Conservation (phyloP, 2,113 vertebrate species). For the Phyllostomus hastatus region DNA sequence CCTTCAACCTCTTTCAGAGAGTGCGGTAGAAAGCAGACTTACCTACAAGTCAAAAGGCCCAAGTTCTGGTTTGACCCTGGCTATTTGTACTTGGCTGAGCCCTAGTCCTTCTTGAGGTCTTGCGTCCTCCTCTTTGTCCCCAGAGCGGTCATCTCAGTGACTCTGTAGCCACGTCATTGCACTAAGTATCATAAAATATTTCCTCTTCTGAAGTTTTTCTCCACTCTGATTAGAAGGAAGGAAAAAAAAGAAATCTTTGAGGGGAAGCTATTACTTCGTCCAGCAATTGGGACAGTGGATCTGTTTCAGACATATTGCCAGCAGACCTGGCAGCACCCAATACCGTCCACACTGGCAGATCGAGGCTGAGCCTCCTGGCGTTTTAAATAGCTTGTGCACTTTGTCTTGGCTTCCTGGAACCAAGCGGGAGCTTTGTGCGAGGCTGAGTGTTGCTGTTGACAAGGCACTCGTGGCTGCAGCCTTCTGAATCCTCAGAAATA, state of each 20-base stretch:
- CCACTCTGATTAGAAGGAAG: constrained; percentile 13
- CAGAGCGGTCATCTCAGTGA: background rate
- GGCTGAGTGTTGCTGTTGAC: constrained; percentile 26
- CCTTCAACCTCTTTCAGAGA: background rate
- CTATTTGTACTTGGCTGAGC: background rate
- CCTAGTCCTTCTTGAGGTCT: background rate
- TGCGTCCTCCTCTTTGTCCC: background rate
- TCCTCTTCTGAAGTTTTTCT: constrained; percentile 1
- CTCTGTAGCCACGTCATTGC: background rate
- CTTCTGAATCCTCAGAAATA: constrained; percentile 67
- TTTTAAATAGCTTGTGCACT: constrained; percentile 23
- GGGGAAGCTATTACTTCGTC: background rate
- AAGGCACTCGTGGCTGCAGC: constrained; percentile 45
- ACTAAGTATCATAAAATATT: background rate
- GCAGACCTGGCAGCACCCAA: background rate
- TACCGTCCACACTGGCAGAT: background rate
- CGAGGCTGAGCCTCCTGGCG: constrained; percentile 1
- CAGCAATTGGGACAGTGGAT: constrained; percentile 19
- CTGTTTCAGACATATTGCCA: background rate
- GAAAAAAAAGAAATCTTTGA: background rate
- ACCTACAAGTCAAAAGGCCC: background rate
- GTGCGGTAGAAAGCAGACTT: background rate
- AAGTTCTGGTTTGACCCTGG: background rate
- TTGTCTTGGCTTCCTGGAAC: constrained; percentile 33
- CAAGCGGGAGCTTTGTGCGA: constrained; percentile 15